A percentile compares a stretch with the other conserved stretches of the same genome.
These are phyloP conservation scores for Calameuta idolon DNA, from an alignment of 2,888 invertebrate genomes.

Conservation along the genomic window DNA sequence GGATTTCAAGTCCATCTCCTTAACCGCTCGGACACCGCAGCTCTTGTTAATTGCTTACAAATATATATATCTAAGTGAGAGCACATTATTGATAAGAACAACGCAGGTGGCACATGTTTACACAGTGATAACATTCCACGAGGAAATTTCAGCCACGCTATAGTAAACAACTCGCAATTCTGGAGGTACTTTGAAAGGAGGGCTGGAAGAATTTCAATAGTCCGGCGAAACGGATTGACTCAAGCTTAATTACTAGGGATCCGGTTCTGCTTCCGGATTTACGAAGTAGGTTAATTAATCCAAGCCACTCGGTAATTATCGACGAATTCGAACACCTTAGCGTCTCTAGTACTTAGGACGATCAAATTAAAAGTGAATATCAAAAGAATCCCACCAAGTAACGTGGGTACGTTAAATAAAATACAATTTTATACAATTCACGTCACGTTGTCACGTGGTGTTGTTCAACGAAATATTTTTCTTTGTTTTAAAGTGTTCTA, in stretches of 20 bases:
- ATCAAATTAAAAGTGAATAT: background rate
- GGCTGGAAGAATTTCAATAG: background rate
- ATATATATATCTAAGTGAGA: background rate
- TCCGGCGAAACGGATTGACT: background rate
- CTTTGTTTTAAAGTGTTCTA: background rate
- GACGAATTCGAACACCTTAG: background rate
- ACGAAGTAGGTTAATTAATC: background rate
- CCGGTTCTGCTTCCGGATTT: background rate
- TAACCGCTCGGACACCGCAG: constrained; percentile 30
- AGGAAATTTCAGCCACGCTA: background rate
- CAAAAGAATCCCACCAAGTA: background rate
- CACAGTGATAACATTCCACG: background rate
- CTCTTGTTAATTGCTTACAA: constrained; percentile 11
- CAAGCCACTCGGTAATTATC: background rate
- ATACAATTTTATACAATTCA: background rate
- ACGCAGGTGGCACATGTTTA: background rate
- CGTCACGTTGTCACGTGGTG: background rate
- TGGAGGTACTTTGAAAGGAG: background rate
- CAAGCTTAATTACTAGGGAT: background rate
- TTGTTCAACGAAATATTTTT: background rate
- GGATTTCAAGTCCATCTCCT: constrained; percentile 30
- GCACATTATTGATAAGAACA: constrained; percentile 1
- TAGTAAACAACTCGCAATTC: background rate
- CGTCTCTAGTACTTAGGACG: background rate
- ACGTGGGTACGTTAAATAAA: background rate